A percentile compares a stretch with the other conserved stretches of the same genome.
Conservation (phyloP, 2,797 vertebrate genomes). For the Anguilla obscura region DNA sequence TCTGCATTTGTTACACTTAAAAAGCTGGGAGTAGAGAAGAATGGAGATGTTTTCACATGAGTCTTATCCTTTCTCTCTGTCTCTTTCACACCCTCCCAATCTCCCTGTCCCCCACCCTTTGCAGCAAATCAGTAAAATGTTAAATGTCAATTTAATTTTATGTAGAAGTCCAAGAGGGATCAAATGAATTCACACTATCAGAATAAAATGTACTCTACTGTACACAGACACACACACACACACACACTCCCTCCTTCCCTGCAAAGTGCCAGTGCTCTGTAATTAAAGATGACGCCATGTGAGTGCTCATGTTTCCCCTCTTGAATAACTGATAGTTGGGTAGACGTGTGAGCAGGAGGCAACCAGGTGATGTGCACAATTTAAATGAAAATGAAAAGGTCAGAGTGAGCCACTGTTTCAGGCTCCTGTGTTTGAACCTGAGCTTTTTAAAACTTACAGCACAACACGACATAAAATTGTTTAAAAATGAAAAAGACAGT, state of each 20-base stretch:
- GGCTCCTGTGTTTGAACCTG: slow-evolving; percentile 23
- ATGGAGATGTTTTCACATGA: neutral
- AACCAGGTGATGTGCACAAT: neutral
- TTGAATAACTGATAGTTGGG: neutral
- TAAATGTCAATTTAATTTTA: neutral
- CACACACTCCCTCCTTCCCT: neutral
- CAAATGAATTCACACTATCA: neutral
- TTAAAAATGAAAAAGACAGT: neutral
- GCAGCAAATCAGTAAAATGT: neutral
- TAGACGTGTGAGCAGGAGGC: neutral
- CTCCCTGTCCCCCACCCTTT: neutral
- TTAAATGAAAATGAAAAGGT: neutral
- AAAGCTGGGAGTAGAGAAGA: neutral
- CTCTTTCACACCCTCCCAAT: neutral
- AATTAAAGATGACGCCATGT: neutral
- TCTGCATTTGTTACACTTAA: neutral
- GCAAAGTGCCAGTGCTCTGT: neutral
- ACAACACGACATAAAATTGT: neutral
- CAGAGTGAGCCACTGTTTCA: neutral
- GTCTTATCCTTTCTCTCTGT: neutral
- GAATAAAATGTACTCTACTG: neutral
- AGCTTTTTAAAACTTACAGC: slow-evolving; percentile 37
- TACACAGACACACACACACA: neutral
- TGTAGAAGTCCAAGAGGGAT: neutral
- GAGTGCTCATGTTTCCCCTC: neutral